These are phyloP conservation scores for Anthonomus grandis DNA, from an alignment of 1,140 invertebrate species.

Conservation along the genomic window DNA sequence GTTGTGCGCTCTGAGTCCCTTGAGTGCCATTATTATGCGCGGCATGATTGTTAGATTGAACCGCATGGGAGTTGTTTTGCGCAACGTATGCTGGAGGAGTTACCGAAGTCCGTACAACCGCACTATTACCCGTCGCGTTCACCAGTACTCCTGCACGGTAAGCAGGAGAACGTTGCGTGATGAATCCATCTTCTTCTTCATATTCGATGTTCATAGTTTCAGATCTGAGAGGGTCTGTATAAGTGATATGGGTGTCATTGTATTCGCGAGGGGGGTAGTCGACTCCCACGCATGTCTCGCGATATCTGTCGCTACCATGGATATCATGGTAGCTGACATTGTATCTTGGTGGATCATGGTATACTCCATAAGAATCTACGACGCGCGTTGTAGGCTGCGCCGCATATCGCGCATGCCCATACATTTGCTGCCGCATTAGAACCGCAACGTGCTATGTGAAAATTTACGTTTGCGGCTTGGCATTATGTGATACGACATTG, in stretches of 20 bases:
- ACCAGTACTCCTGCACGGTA: conserved; percentile 54
- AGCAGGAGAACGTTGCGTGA: conserved; percentile 45
- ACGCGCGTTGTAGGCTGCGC: conserved; percentile 33
- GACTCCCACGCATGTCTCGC: neutral
- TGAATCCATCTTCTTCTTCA: conserved; percentile 50
- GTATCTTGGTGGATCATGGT: conserved; percentile 45
- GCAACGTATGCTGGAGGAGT: neutral
- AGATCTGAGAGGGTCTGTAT: conserved; percentile 38
- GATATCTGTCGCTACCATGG: conserved; percentile 10
- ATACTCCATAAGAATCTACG: conserved; percentile 52
- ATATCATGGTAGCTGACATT: conserved; percentile 14
- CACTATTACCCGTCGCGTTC: conserved; percentile 52
- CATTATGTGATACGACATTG: no score
- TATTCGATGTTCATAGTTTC: conserved; percentile 40
- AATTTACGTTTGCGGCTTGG: conserved; percentile 19
- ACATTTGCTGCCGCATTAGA: conserved; percentile 22
- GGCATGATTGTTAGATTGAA: conserved; percentile 7
- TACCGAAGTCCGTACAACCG: conserved; percentile 40
- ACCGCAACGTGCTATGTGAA: conserved; percentile 16
- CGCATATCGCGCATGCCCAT: conserved; percentile 16
- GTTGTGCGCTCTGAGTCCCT: conserved; percentile 16
- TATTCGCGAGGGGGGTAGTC: no score
- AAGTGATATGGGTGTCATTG: conserved; percentile 20
- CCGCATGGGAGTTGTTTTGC: conserved; percentile 21
- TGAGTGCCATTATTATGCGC: conserved; percentile 20